Conservation (phyloP, 2,113 vertebrate genomes). For the Mugil cephalus region DNA sequence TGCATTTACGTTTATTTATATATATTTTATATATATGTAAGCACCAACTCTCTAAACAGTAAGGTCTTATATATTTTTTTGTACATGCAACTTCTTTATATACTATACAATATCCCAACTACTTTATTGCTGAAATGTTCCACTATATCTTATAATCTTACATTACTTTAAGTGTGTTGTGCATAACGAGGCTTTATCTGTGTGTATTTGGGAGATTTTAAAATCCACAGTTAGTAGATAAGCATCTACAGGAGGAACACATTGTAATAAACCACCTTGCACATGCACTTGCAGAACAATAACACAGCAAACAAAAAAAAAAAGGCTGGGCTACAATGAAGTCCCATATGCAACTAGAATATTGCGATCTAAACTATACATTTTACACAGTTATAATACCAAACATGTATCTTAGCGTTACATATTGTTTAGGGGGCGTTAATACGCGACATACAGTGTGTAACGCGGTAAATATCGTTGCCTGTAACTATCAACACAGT, state of each 20-base stretch:
- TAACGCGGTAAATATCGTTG: neutral
- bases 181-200: neutral
- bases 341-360: neutral
- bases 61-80: too few relatives aligned
- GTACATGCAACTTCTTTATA: too few relatives aligned
- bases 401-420: neutral
- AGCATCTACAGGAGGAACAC: neutral
- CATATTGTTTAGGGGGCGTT: fast-evolving
- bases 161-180: too few relatives aligned
- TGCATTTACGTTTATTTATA: too few relatives aligned
- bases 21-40: too few relatives aligned
- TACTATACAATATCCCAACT: too few relatives aligned
- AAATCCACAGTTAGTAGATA: neutral
- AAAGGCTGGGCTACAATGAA: constrained; percentile 11
- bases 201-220: neutral
- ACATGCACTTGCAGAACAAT: constrained; percentile 2
- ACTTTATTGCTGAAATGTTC: too few relatives aligned
- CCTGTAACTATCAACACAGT: constrained; percentile 30
- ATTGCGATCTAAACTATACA: neutral
- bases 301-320: constrained; percentile 14
- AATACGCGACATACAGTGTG: neutral
- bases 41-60: too few relatives aligned
- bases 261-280: neutral
- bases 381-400: fast-evolving
- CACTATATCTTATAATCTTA: too few relatives aligned